These are phyloP conservation scores for Tiliqua scincoides DNA, from an alignment of 2,113 vertebrate genomes.

Conservation along the genomic window DNA sequence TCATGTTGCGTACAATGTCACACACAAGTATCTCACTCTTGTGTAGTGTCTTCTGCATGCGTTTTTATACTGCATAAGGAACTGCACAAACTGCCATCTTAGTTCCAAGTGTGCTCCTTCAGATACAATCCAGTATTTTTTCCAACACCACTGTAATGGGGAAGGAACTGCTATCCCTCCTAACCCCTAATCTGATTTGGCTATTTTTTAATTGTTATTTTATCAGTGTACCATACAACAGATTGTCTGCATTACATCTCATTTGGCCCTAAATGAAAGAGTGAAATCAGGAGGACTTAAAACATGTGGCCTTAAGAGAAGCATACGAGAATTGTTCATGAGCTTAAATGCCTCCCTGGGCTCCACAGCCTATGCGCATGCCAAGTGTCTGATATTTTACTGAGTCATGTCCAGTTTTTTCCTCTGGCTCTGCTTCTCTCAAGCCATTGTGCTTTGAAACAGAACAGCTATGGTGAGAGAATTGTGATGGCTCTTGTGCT, in stretches of 20 bases:
- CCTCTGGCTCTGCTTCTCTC: constrained; percentile 41
- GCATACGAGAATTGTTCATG: constrained; percentile 40
- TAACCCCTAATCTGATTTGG: no score
- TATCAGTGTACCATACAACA: background rate
- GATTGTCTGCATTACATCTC: background rate
- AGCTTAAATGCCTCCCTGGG: constrained; percentile 37
- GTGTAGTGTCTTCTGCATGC: no score
- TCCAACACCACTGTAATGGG: no score
- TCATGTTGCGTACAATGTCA: no score
- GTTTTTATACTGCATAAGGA: no score
- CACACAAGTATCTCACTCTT: no score
- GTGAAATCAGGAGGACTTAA: background rate
- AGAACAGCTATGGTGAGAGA: constrained; percentile 38
- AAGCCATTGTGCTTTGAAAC: constrained; percentile 45
- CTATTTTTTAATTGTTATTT: no score
- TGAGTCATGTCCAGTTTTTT: constrained; percentile 50
- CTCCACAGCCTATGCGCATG: constrained; percentile 6
- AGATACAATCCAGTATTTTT: no score
- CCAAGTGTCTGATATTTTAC: constrained; percentile 49
- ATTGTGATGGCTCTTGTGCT: constrained; percentile 32
- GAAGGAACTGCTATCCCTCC: no score
- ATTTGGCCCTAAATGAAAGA: background rate
- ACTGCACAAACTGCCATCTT: no score
- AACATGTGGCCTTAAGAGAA: constrained; percentile 40
- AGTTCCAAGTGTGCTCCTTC: no score